phyloP scores from a whole-genome alignment of 2,888 invertebrate species.

The Torymus auratus region DNA sequence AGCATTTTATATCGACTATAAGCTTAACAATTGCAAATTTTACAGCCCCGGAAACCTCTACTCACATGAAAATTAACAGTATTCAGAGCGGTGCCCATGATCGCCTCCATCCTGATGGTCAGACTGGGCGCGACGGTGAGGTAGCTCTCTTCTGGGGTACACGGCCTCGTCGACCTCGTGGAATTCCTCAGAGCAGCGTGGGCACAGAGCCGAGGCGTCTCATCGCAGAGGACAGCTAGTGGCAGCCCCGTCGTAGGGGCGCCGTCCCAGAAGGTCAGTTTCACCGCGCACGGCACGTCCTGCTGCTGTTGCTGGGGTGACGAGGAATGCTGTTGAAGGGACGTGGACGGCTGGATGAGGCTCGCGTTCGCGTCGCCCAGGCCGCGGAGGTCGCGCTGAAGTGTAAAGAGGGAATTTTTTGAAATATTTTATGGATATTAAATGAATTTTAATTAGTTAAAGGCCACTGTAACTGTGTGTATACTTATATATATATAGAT shows the following conservation, averaged over 20 bases:
- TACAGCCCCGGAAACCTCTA: background rate
- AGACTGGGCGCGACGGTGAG: constrained; percentile 78
- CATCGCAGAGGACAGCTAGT: constrained; percentile 76
- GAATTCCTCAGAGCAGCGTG: constrained; percentile 86
- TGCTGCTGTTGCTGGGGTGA: constrained; percentile 26
- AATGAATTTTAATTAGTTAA: no score
- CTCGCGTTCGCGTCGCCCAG: constrained; percentile 6
- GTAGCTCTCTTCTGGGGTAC: constrained; percentile 88
- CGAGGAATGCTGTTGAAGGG: no score
- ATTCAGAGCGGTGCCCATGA: constrained; percentile 85
- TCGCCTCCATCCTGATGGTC: constrained; percentile 71
- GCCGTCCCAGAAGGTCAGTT: constrained; percentile 73
- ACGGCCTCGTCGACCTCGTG: constrained; percentile 87
- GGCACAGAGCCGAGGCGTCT: constrained; percentile 88
- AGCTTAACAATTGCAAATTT: no score
- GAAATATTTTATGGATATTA: no score
- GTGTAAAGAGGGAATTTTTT: no score
- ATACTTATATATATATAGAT: no score
- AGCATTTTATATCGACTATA: no score
- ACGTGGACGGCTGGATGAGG: background rate
- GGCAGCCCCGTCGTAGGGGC: constrained; percentile 69
- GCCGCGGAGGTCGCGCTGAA: constrained; percentile 68
- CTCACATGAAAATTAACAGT: constrained; percentile 78
- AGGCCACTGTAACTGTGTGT: no score
- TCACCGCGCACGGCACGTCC: constrained; percentile 66